phyloP scores from a whole-genome alignment of 2,113 vertebrate species.

The Hippolais icterina region DNA sequence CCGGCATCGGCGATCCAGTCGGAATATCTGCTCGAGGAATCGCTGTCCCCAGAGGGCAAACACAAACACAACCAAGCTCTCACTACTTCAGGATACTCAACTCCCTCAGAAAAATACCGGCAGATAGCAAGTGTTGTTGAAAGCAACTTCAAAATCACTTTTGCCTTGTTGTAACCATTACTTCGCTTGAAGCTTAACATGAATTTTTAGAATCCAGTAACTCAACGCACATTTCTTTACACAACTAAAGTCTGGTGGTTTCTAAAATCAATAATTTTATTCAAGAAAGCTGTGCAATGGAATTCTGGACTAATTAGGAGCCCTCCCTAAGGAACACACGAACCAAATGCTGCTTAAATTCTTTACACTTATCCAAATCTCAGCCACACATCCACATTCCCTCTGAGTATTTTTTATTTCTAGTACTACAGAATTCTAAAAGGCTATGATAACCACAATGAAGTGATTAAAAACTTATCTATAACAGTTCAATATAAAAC shows the following conservation, averaged over 20 bases:
- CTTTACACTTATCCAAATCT: neutral
- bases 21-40: slow-evolving; percentile 90
- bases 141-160: neutral
- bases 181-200: accelerated
- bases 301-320: neutral
- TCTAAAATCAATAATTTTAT: neutral
- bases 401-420: neutral
- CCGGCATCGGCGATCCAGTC: slow-evolving; percentile 95
- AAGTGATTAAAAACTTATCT: neutral
- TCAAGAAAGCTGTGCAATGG: neutral
- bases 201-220: neutral
- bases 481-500: neutral
- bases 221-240: neutral
- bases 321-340: neutral
- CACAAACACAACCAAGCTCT: neutral
- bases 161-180: accelerated
- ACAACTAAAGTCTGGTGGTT: neutral
- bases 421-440: neutral
- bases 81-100: neutral
- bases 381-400: neutral
- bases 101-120: neutral
- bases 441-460: neutral
- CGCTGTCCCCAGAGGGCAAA: slow-evolving; percentile 60
- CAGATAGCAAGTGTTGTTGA: accelerated
- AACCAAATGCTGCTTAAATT: neutral